phyloP scores from a whole-genome alignment of 2,797 vertebrate genomes.

The Antennarius maculatus region DNA sequence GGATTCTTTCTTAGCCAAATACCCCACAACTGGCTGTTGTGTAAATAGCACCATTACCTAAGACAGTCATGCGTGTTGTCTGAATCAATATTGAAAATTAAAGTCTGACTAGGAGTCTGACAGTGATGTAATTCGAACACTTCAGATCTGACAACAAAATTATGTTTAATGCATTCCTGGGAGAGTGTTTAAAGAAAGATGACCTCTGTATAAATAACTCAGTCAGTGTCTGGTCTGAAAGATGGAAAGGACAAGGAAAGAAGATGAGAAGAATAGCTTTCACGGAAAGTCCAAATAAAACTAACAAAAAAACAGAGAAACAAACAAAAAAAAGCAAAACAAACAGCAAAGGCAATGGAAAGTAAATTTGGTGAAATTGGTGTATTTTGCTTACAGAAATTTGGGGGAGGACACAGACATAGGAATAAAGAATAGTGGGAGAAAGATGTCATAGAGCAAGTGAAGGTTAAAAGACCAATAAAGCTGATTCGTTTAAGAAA shows the following conservation, averaged over 20 bases:
- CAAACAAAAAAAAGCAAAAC: background rate
- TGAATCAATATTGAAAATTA: constrained; percentile 58
- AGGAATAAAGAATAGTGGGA: constrained; percentile 33
- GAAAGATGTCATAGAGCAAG: constrained; percentile 39
- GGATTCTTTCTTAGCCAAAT: constrained; percentile 53
- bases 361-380: constrained; percentile 16
- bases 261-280: constrained; percentile 16
- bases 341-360: background rate
- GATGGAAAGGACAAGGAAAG: constrained; percentile 46
- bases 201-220: constrained; percentile 70
- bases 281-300: constrained; percentile 16
- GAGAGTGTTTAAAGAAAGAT: constrained; percentile 67
- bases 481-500: constrained; percentile 67
- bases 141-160: constrained; percentile 79
- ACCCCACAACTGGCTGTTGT: constrained; percentile 64
- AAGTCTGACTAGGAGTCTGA: constrained; percentile 55
- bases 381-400: constrained; percentile 23
- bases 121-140: constrained; percentile 76
- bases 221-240: constrained; percentile 53
- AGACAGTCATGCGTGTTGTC: constrained; percentile 76
- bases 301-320: too few species aligned
- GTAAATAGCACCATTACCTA: constrained; percentile 78
- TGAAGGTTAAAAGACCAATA: constrained; percentile 77
- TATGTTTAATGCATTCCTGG: constrained; percentile 65
- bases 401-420: constrained; percentile 1